Percentiles rank a stretch among this genome's conserved stretches.
Conservation (phyloP, 2,113 vertebrate species). For the Opisthocomus hoazin region DNA sequence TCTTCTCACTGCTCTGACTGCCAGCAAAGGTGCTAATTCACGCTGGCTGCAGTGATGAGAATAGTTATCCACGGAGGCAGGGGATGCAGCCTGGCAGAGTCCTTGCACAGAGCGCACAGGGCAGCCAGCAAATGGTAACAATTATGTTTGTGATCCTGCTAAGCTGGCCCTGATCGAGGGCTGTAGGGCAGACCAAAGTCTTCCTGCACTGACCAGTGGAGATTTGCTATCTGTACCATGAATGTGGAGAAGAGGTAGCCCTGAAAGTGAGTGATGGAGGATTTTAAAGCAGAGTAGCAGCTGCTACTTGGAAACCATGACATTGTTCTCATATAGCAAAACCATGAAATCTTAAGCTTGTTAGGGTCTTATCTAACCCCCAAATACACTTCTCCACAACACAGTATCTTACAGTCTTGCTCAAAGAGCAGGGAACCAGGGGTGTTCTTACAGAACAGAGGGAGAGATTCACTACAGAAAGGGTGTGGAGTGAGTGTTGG, state of each 20-base stretch:
- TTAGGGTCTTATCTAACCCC: neutral
- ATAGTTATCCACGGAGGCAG: neutral
- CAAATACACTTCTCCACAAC: neutral
- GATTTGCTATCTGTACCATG: neutral
- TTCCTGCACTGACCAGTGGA: neutral
- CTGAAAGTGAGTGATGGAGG: neutral
- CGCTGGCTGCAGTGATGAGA: neutral
- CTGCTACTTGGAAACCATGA: neutral
- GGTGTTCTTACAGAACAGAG: neutral
- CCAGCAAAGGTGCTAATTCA: neutral
- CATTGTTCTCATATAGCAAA: neutral
- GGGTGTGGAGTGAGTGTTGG: neutral
- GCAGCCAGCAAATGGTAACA: neutral
- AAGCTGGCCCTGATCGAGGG: rapidly evolving
- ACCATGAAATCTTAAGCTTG: neutral
- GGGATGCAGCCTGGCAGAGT: neutral
- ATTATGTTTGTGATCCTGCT: neutral
- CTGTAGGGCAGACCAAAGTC: neutral
- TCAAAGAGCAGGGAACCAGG: neutral
- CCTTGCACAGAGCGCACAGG: neutral
- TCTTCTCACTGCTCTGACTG: neutral
- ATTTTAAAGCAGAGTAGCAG: neutral
- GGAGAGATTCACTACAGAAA: neutral
- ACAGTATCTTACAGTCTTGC: neutral
- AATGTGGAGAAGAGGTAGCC: neutral